phyloP scores from a whole-genome alignment of 2,888 invertebrate species.

The Eilema caniola region DNA sequence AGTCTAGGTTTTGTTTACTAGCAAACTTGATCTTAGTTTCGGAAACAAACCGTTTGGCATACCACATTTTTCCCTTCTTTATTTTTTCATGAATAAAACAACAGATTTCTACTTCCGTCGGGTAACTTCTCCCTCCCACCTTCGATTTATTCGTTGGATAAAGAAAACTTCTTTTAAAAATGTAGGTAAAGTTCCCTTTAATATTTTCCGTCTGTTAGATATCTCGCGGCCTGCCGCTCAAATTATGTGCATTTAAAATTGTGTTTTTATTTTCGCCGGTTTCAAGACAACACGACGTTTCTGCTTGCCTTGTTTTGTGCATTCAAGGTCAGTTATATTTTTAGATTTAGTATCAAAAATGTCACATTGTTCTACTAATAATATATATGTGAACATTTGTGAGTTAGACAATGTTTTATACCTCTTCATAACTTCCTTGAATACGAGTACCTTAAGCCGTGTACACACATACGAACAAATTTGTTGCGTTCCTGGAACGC shows the following conservation, averaged over 20 bases:
- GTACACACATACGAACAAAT: too few species aligned
- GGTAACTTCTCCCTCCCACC: conserved; percentile 82
- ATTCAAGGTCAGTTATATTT: background rate
- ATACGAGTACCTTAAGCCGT: background rate
- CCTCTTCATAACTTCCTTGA: background rate
- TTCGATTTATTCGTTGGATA: conserved; percentile 86
- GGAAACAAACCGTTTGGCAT: conserved; percentile 65
- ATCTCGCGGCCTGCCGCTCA: conserved; percentile 72
- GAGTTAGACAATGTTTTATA: too few species aligned
- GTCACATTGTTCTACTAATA: background rate
- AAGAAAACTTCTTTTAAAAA: conserved; percentile 85
- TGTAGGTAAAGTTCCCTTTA: conserved; percentile 83
- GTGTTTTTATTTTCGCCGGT: conserved; percentile 46
- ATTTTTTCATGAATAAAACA: conserved; percentile 87
- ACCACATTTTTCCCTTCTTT: conserved; percentile 77
- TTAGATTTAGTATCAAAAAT: background rate
- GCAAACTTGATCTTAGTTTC: conserved; percentile 57
- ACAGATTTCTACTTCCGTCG: conserved; percentile 83
- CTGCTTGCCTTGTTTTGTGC: conserved; percentile 17
- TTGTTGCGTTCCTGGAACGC: too few species aligned
- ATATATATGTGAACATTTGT: background rate
- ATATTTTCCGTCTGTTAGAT: conserved; percentile 84
- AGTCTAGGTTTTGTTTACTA: conserved; percentile 54
- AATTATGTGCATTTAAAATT: conserved; percentile 82
- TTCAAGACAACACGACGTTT: background rate